Conservation (phyloP, 2,797 vertebrate genomes). For the Alca torda region DNA sequence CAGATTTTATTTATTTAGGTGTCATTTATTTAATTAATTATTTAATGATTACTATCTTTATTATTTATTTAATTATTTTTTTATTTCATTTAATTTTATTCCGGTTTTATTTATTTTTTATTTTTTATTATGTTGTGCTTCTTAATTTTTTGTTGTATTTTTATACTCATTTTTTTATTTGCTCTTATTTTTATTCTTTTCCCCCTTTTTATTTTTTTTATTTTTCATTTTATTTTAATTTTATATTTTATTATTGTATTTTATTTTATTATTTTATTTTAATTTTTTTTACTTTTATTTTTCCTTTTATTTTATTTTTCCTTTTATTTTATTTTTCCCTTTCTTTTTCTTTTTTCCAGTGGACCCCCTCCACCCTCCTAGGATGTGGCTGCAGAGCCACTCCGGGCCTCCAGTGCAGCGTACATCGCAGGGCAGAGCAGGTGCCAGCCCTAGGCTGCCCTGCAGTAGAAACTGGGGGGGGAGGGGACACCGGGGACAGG, state of each 20-base stretch:
- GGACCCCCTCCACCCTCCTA: too few species aligned
- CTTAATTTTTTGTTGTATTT: not conserved
- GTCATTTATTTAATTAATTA: not conserved
- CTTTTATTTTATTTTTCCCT: not conserved
- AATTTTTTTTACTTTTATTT: accelerated
- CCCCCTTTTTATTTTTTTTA: not conserved
- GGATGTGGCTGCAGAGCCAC: not conserved
- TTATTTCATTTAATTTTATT: too few species aligned
- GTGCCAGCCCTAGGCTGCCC: not conserved
- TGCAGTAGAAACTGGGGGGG: not conserved
- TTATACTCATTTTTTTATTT: not conserved
- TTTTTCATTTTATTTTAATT: not conserved
- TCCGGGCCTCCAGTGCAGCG: not conserved
- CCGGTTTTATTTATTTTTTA: too few species aligned
- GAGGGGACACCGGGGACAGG: too few species aligned
- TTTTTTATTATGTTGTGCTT: not conserved
- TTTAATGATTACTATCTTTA: too few species aligned
- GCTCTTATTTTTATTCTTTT: too few species aligned
- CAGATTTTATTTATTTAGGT: not conserved
- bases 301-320: not conserved
- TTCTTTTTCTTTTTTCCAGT: not conserved
- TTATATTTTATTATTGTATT: too few species aligned
- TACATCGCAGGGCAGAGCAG: too few species aligned
- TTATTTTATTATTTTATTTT: too few species aligned
- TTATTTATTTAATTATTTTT: not conserved